A percentile compares a stretch with the other conserved stretches of the same genome.
phyloP scores from a whole-genome alignment of 2,797 vertebrate genomes.

The Epinephelus awoara region DNA sequence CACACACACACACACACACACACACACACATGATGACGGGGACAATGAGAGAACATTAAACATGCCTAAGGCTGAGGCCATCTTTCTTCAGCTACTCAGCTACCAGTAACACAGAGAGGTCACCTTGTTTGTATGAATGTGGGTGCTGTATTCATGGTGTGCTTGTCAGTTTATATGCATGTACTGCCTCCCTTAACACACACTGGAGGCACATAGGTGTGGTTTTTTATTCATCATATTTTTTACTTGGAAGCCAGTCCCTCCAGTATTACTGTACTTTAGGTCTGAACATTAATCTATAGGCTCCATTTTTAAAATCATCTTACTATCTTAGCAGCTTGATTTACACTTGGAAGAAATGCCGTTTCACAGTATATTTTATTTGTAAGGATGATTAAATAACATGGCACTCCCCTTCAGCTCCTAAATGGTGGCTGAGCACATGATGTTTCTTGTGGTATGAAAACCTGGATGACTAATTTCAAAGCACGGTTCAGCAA shows the following conservation, averaged over 20 bases:
- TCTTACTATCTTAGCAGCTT: background rate
- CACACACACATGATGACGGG: background rate
- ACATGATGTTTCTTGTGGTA: background rate
- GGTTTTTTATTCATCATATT: background rate
- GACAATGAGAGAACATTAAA: background rate
- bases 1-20: background rate
- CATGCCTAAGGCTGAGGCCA: background rate
- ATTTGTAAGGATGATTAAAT: slow-evolving; percentile 2
- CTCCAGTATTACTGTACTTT: background rate
- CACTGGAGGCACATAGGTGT: background rate
- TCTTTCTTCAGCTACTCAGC: background rate
- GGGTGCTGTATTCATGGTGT: background rate
- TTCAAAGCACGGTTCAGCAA: background rate
- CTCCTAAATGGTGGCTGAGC: slow-evolving; percentile 6
- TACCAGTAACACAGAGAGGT: slow-evolving; percentile 9
- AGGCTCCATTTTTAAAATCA: background rate
- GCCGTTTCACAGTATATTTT: background rate
- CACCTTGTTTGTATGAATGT: slow-evolving; percentile 18
- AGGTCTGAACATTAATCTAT: background rate
- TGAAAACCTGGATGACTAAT: slow-evolving; percentile 14
- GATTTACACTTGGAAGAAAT: background rate
- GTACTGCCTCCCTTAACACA: background rate
- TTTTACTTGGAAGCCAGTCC: background rate
- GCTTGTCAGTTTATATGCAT: background rate
- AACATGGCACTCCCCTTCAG: background rate